Evolutionary conservation across 2,113 vertebrate genomes (phyloP).

Genomic region (Urocolius indicus): DNA sequence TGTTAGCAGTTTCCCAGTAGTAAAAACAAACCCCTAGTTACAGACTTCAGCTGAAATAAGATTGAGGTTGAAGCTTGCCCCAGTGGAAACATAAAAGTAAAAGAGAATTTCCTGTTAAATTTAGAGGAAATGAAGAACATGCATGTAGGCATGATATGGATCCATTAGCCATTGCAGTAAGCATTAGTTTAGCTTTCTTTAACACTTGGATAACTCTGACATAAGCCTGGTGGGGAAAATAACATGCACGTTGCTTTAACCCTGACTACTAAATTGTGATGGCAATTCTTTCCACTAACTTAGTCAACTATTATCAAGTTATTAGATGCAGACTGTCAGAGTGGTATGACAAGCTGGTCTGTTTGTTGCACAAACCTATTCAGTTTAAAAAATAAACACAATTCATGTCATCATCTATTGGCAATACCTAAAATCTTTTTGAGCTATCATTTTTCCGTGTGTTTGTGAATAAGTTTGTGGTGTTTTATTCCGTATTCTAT

Average conservation of each 20-base stretch:
- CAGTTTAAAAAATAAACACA: not conserved
- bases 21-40: not conserved
- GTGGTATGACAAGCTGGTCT: not conserved
- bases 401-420: not conserved
- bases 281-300: constrained; percentile 7
- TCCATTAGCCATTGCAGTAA: constrained; percentile 11
- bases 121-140: not conserved
- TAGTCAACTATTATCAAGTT: constrained; percentile 11
- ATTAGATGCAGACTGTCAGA: not conserved
- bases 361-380: not conserved
- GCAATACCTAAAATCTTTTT: not conserved
- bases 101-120: not conserved
- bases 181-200: constrained; percentile 29
- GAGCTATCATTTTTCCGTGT: not conserved
- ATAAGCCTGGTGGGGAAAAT: constrained; percentile 31
- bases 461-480: not conserved
- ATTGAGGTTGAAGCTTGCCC: constrained; percentile 8
- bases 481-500: not conserved
- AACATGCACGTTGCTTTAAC: not conserved
- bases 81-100: constrained; percentile 19
- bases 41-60: constrained; percentile 47
- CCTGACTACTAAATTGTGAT: constrained; percentile 21
- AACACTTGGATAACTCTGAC: not conserved
- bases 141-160: not conserved
- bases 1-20: constrained; percentile 34